Evolutionary conservation across 2,797 vertebrate species (phyloP), one percentile per base, ranked within the genome.

Genomic region (Decapterus maruadsi): DNA sequence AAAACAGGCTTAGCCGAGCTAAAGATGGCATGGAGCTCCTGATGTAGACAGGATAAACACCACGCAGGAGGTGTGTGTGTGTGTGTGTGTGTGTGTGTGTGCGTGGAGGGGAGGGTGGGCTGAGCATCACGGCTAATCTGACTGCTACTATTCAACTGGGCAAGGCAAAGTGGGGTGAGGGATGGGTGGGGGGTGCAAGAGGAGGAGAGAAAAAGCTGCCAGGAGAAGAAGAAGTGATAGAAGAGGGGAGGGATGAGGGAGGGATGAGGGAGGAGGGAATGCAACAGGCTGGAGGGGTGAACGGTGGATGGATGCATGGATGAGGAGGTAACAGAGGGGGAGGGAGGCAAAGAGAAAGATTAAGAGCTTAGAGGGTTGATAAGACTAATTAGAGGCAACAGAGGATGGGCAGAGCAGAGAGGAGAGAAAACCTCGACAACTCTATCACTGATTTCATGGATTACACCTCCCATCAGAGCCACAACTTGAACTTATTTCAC

Each of bases 361-460:
- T 90, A 93, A 89, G 67, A 88, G 91, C 82, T 91, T 91, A 92
- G 53, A 53, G 48, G n/a, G 67, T 4, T 78, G 84, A 67, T 89
- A 75, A 89, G 80, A 65, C 89, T 90, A 90, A 92, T 93, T 90
- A 90, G 75, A 91, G 81, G 70, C 57, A 73, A 59, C 60, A 53
- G 68, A 77, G 81, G 78, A 87, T 82, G 87, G 63, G 38, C 11
- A n/a, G 62, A 81, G 75, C 71, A 9, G 34, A 60, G 36, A 72
- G 51, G 64, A 34, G 2, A 13, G 56, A 20, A 62, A 46, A 29
- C 0, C 61, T 46, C 61, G 42, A 11, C 29, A 29, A 22, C 56
- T 12, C 4, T 20, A 26, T 34, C 20, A 20, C 14, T 16, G 19
- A 14, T 57, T 48, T 8, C 14, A n/a, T 46, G 12, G 34, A 7